Conservation (phyloP, 2,797 vertebrate species). For the Miichthys miiuy region DNA sequence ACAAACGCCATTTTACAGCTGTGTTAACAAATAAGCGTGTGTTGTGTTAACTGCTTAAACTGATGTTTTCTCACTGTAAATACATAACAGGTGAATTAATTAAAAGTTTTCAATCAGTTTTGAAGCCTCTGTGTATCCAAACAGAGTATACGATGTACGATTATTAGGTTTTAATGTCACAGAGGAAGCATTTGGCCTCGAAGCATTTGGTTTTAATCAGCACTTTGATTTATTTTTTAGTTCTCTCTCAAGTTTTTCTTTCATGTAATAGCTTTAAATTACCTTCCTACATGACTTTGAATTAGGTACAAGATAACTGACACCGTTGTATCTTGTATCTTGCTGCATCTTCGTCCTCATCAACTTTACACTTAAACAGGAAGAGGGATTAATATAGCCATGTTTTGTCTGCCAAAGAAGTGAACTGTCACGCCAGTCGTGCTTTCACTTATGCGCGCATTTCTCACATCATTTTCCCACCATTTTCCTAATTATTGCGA, state of each 20-base stretch:
- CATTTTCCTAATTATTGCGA: constrained; percentile 21
- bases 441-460: background rate
- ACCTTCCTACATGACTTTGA: background rate
- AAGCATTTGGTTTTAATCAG: background rate
- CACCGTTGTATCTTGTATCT: background rate
- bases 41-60: background rate
- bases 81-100: background rate
- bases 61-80: background rate
- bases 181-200: background rate
- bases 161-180: too few relatives aligned
- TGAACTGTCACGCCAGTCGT: background rate
- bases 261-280: background rate
- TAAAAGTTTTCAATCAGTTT: background rate
- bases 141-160: too few relatives aligned
- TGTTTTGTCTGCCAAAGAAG: background rate
- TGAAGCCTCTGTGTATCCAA: background rate
- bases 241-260: background rate
- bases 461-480: constrained; percentile 48
- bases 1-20: background rate
- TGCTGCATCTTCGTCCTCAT: constrained; percentile 3
- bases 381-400: background rate
- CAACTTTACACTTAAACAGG: constrained; percentile 1
- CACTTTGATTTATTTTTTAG: background rate
- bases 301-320: background rate
- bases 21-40: background rate